Conservation (phyloP, 2,888 invertebrate genomes). For the Ornithoptera alexandrae region DNA sequence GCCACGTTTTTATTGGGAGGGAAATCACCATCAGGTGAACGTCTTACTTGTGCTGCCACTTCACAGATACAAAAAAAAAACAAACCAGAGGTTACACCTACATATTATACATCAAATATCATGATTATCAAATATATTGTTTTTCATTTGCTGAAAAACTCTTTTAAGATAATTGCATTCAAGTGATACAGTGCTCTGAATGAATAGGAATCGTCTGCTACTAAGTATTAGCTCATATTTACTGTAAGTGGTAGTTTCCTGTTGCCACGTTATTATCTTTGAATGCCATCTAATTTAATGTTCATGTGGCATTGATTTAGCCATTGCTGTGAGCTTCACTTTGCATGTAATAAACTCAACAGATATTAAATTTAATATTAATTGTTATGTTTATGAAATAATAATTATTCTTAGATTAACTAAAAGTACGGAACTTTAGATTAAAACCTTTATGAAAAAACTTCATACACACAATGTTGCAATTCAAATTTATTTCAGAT, state of each 20-base stretch:
- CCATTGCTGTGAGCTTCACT: background rate
- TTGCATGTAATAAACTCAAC: background rate
- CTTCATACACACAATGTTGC: too few species aligned
- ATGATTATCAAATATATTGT: background rate
- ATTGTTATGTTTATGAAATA: background rate
- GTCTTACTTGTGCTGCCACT: too few species aligned
- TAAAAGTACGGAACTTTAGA: too few species aligned
- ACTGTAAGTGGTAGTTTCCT: constrained; percentile 24
- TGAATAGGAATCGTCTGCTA: constrained; percentile 8
- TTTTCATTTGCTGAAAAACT: background rate
- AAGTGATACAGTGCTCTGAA: background rate
- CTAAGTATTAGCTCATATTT: constrained; percentile 17
- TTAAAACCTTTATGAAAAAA: too few species aligned
- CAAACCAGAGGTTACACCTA: too few species aligned
- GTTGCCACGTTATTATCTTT: constrained; percentile 13
- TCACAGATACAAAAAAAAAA: too few species aligned
- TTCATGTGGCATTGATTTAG: constrained; percentile 18
- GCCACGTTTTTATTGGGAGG: too few species aligned
- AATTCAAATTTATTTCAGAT: too few species aligned
- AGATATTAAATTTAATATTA: background rate
- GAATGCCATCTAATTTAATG: constrained; percentile 22
- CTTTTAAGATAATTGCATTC: background rate
- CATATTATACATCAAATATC: too few species aligned
- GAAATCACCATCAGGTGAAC: too few species aligned
- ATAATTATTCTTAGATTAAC: too few species aligned